Percentiles rank a stretch among this genome's conserved stretches.
phyloP scores from a whole-genome alignment of 1,140 invertebrate genomes.

The Rhyacophila brunnea region DNA sequence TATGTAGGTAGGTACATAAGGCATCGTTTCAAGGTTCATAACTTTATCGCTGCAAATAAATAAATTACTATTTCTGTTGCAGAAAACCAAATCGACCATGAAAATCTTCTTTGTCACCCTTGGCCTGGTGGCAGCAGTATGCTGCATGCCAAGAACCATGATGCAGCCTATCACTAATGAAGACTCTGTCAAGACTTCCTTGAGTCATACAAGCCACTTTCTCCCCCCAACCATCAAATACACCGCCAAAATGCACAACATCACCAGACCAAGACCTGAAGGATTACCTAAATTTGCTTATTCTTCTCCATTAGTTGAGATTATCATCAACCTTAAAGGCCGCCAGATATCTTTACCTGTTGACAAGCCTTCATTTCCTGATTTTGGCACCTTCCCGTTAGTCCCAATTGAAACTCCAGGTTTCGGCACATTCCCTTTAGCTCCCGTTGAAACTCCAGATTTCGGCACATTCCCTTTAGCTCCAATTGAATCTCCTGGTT shows the following conservation, averaged over 20 bases:
- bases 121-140: background rate
- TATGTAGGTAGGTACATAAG: too few species aligned
- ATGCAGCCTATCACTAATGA: background rate
- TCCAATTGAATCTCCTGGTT: background rate
- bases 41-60: too few species aligned
- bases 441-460: background rate
- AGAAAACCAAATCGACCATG: too few species aligned
- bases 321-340: background rate
- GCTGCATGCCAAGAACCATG: background rate
- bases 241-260: background rate
- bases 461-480: background rate
- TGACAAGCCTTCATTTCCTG: background rate
- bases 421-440: background rate
- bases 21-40: too few species aligned
- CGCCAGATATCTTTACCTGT: background rate
- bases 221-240: background rate
- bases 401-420: background rate
- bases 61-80: too few species aligned
- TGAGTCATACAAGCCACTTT: too few species aligned
- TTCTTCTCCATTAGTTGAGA: background rate
- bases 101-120: background rate
- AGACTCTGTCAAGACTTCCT: too few species aligned
- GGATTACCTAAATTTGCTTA: background rate
- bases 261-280: background rate
- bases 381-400: background rate